Conservation (phyloP, 2,797 vertebrate species). For the Coreius guichenoti region DNA sequence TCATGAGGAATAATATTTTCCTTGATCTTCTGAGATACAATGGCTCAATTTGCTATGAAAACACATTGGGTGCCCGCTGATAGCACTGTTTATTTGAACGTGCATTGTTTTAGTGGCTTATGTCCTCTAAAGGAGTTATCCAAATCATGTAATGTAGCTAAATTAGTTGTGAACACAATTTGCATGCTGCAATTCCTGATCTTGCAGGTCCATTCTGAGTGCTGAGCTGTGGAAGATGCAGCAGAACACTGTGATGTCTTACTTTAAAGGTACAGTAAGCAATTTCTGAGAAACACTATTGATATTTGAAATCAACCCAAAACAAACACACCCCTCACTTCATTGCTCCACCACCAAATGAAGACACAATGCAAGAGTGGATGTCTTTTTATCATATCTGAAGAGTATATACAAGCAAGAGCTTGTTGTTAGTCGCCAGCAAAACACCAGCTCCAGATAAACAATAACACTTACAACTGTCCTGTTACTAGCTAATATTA, state of each 20-base stretch:
- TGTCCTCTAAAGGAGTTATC: slow-evolving; percentile 18
- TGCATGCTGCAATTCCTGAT: background rate
- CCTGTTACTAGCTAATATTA: no score
- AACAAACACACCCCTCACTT: background rate
- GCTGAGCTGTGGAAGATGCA: background rate
- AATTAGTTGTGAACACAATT: slow-evolving; percentile 1
- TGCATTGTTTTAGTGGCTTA: background rate
- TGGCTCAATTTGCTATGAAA: slow-evolving; percentile 21
- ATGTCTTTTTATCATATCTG: no score
- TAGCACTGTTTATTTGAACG: slow-evolving; percentile 6
- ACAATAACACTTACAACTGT: no score
- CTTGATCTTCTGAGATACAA: slow-evolving; percentile 9
- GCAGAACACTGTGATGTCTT: background rate
- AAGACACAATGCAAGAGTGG: background rate
- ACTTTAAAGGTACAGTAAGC: background rate
- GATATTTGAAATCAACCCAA: background rate
- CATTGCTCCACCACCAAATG: background rate
- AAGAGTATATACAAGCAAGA: no score
- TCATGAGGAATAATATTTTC: background rate
- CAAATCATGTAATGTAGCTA: slow-evolving; percentile 13
- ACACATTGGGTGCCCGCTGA: background rate
- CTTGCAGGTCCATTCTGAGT: background rate
- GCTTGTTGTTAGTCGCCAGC: no score
- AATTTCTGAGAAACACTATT: background rate
- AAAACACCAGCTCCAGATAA: no score